Conservation (phyloP, 2,113 vertebrate species). For the human region GRCh38 chr16:80818501-80819000, state of each 20-base stretch:
- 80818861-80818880: too few species aligned
- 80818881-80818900: too few species aligned
- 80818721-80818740: background rate
- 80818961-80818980: too few species aligned
- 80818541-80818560: background rate
- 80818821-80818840: background rate
- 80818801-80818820: background rate
- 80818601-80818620: constrained; percentile 30
- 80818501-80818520: constrained; percentile 52
- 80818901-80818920: too few species aligned
- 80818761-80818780: background rate
- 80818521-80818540: background rate
- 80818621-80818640: background rate
- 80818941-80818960: too few species aligned
- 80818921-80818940: too few species aligned
- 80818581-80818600: background rate
- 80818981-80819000: too few species aligned
- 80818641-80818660: background rate
- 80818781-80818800: background rate
- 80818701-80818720: background rate
- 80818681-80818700: background rate
- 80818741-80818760: background rate
- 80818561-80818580: constrained; percentile 1
- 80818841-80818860: too few species aligned
- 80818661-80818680: background rate